A percentile compares a stretch with the other conserved stretches of the same genome.
These are phyloP conservation scores for Drosophila suzukii DNA, from an alignment of 1,140 invertebrate genomes.

Conservation along the genomic window DNA sequence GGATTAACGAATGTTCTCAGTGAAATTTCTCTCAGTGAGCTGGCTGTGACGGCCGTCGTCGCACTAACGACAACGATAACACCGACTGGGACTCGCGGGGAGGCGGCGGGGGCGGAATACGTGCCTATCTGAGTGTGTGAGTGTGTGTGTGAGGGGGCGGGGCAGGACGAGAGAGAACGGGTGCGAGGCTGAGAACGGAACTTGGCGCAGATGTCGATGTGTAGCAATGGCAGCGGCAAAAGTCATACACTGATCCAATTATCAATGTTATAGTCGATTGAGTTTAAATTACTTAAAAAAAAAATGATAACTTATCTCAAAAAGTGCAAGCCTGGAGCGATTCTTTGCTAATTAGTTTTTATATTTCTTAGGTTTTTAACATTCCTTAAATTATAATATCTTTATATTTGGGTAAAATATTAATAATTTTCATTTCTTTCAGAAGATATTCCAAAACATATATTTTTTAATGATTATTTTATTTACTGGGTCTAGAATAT, in stretches of 20 bases:
- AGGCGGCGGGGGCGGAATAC: slow-evolving; percentile 12
- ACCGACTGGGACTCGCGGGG: slow-evolving; percentile 23
- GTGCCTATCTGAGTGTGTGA: slow-evolving; percentile 25
- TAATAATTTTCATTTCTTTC: too few species aligned
- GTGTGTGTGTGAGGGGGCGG: slow-evolving; percentile 2
- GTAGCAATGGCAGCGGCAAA: slow-evolving; percentile 62
- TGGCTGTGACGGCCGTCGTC: slow-evolving; percentile 62
- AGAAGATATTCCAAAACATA: too few species aligned
- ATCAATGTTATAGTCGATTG: too few species aligned
- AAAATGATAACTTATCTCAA: too few species aligned
- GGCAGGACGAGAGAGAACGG: slow-evolving; percentile 37
- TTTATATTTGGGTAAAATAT: too few species aligned
- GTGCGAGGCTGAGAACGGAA: slow-evolving; percentile 48
- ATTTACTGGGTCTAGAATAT: too few species aligned
- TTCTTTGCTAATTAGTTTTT: too few species aligned
- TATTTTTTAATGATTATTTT: too few species aligned
- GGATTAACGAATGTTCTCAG: background rate
- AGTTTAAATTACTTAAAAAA: too few species aligned
- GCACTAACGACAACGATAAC: slow-evolving; percentile 69
- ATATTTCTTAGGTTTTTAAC: too few species aligned
- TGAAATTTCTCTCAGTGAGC: background rate
- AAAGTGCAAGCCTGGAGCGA: too few species aligned
- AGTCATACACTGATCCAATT: slow-evolving; percentile 44
- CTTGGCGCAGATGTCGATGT: slow-evolving; percentile 70
- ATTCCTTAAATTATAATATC: too few species aligned